A percentile compares a stretch with the other conserved stretches of the same genome.
Conservation (phyloP, 2,888 invertebrate genomes). For the Nephrotoma appendiculata region DNA sequence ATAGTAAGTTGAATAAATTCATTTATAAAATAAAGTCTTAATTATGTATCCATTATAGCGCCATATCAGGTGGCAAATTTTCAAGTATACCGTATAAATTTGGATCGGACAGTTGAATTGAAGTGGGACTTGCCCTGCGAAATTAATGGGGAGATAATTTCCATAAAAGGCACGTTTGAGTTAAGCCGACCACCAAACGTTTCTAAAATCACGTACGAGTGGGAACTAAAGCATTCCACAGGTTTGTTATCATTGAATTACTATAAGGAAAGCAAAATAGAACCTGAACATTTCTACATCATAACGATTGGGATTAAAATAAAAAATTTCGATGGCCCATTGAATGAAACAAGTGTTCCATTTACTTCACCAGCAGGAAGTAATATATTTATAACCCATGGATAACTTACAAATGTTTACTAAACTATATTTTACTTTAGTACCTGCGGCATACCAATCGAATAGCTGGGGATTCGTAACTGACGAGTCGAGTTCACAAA, state of each 20-base stretch:
- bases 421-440: not conserved
- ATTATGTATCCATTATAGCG: not conserved
- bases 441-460: not conserved
- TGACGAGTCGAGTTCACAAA: constrained; percentile 23
- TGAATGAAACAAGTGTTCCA: not conserved
- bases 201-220: not conserved
- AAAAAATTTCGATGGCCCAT: not conserved
- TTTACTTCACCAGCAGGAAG: not conserved
- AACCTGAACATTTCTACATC: not conserved
- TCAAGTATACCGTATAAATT: not conserved
- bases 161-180: not conserved
- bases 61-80: not conserved
- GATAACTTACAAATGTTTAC: not conserved
- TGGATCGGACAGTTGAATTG: not conserved
- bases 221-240: not conserved
- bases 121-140: not conserved
- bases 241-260: not conserved
- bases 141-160: not conserved
- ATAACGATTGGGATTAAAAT: not conserved
- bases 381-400: not conserved
- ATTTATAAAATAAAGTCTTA: not conserved
- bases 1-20: not conserved
- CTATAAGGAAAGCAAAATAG: not conserved
- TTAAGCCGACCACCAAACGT: not conserved
- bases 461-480: not conserved